Conservation (phyloP, 2,797 vertebrate genomes). For the Sebastes matsubarae region DNA sequence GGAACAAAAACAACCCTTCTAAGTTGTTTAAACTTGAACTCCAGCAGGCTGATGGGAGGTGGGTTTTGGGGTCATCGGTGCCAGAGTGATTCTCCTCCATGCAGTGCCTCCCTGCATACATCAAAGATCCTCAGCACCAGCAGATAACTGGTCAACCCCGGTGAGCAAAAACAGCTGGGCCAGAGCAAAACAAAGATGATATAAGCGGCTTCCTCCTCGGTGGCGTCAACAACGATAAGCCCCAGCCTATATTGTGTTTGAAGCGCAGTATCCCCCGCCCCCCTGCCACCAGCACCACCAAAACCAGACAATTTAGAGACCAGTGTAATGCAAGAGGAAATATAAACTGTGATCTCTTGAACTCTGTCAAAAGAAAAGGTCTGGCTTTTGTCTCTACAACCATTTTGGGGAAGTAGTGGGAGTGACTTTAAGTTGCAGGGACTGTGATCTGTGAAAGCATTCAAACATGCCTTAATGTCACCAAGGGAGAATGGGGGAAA, state of each 20-base stretch:
- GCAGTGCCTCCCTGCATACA: conserved; percentile 46
- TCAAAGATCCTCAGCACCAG: conserved; percentile 71
- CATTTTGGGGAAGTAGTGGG: conserved; percentile 64
- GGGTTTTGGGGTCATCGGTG: conserved; percentile 53
- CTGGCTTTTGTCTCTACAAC: conserved; percentile 70
- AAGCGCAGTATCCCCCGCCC: conserved; percentile 18
- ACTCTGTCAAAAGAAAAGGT: conserved; percentile 67
- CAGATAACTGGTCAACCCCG: conserved; percentile 58
- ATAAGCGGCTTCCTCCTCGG: conserved; percentile 66
- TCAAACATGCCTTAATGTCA: conserved; percentile 48
- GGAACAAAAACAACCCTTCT: conserved; percentile 59
- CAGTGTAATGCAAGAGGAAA: conserved; percentile 74
- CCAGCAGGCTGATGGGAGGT: conserved; percentile 60
- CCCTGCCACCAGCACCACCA: conserved; percentile 22
- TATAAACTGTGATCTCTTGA: conserved; percentile 76
- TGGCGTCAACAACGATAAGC: conserved; percentile 61
- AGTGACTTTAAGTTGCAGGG: conserved; percentile 55
- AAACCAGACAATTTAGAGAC: conserved; percentile 70
- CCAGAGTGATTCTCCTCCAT: conserved; percentile 38
- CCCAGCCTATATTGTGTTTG: conserved; percentile 56
- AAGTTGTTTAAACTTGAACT: conserved; percentile 79
- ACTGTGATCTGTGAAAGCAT: conserved; percentile 59
- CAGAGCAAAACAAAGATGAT: conserved; percentile 79
- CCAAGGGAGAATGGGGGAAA: conserved; percentile 11
- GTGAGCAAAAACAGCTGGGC: conserved; percentile 76